Evolutionary conservation across 2,113 vertebrate genomes (phyloP).

Genomic region (Pituophis catenifer): DNA sequence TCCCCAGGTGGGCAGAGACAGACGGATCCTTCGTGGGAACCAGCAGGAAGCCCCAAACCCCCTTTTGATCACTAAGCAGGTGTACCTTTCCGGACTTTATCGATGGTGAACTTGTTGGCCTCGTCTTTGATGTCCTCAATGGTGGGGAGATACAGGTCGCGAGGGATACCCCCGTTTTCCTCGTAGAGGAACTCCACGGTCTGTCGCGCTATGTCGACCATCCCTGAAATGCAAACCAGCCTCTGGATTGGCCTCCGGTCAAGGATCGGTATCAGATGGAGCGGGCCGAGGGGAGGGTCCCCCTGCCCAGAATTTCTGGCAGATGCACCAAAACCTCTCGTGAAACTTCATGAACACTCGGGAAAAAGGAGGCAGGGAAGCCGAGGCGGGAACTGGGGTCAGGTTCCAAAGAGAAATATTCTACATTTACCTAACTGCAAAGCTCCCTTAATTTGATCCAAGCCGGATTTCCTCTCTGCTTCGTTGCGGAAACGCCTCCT

Average conservation of each 20-base stretch:
- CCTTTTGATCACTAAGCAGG: not conserved
- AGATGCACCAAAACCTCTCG: not conserved
- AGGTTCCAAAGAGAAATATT: not conserved
- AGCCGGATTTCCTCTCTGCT: conserved; percentile 93
- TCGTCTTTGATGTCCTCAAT: conserved; percentile 99
- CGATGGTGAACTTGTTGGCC: conserved; percentile 97
- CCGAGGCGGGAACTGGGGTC: not conserved
- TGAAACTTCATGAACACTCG: no score
- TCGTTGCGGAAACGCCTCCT: conserved; percentile 97
- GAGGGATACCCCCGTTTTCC: conserved; percentile 95
- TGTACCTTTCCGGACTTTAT: conserved; percentile 98
- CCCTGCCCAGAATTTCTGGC: not conserved
- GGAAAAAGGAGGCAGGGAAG: not conserved
- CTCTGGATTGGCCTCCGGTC: not conserved
- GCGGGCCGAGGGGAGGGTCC: not conserved
- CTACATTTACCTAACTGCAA: conserved; percentile 83
- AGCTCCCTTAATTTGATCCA: conserved; percentile 98
- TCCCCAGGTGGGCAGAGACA: no score
- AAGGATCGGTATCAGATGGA: not conserved
- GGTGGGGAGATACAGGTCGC: conserved; percentile 96
- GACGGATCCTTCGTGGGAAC: not conserved
- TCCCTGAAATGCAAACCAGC: conserved; percentile 67
- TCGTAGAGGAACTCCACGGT: conserved; percentile 98
- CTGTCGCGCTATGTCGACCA: conserved; percentile 97
- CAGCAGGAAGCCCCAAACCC: not conserved